Evolutionary conservation across 2,888 invertebrate genomes (phyloP).

Genomic region (Sesamia inferens): DNA sequence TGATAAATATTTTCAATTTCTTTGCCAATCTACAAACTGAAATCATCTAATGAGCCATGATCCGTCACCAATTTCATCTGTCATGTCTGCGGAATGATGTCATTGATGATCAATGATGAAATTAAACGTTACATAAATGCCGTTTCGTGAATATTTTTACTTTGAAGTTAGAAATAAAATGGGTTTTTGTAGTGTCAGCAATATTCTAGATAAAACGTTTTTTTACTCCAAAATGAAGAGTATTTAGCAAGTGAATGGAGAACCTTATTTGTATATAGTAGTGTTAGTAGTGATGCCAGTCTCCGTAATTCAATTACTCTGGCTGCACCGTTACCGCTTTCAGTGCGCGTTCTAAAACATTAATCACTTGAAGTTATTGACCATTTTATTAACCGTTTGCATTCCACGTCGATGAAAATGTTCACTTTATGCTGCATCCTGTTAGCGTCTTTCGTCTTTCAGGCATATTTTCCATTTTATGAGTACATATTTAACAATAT

Average conservation of each 20-base stretch:
- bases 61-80: background rate
- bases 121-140: constrained; percentile 3
- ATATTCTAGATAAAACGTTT: constrained; percentile 8
- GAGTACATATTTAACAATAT: background rate
- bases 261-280: too few relatives aligned
- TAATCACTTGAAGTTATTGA: constrained; percentile 42
- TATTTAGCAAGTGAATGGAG: constrained; percentile 20
- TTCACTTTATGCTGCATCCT: constrained; percentile 20
- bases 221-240: constrained; percentile 7
- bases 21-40: background rate
- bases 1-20: background rate
- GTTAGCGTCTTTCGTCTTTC: constrained; percentile 14
- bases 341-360: constrained; percentile 41
- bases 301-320: constrained; percentile 20
- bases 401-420: constrained; percentile 31
- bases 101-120: background rate
- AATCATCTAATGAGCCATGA: constrained; percentile 1
- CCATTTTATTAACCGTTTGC: constrained; percentile 38
- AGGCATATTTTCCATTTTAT: constrained; percentile 3
- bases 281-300: constrained; percentile 17
- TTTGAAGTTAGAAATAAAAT: background rate
- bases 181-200: background rate
- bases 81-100: background rate
- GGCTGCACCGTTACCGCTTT: constrained; percentile 42
- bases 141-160: background rate